Percentiles rank a stretch among this genome's conserved stretches.
These are phyloP conservation scores for Epinephelus fuscoguttatus DNA, from an alignment of 2,113 vertebrate genomes.

Conservation along the genomic window DNA sequence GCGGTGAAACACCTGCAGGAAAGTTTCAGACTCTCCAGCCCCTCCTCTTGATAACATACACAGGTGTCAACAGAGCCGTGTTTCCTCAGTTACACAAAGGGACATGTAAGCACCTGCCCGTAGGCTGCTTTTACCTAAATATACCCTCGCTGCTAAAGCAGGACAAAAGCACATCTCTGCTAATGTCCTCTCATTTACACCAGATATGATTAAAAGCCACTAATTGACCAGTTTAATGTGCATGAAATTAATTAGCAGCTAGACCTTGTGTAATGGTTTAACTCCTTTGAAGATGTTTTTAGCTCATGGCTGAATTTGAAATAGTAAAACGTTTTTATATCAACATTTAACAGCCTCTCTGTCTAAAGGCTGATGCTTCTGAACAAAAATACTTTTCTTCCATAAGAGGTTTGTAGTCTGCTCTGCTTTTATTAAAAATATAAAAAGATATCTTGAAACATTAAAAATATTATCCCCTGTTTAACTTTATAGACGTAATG, in stretches of 20 bases:
- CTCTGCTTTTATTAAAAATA: neutral
- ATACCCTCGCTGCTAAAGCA: neutral
- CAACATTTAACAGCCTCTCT: neutral
- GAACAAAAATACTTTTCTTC: neutral
- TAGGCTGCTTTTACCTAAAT: slow-evolving; percentile 33
- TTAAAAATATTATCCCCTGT: neutral
- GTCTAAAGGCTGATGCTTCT: neutral
- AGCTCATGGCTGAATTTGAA: neutral
- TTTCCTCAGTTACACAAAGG: slow-evolving; percentile 41
- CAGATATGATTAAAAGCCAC: slow-evolving; percentile 45
- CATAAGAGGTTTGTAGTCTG: neutral
- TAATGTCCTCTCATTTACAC: slow-evolving; percentile 50
- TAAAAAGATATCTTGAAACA: slow-evolving; percentile 16
- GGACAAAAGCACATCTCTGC: slow-evolving; percentile 28
- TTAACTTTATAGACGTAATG: slow-evolving; percentile 23
- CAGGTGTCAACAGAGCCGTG: slow-evolving; percentile 50
- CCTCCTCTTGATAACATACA: slow-evolving; percentile 49
- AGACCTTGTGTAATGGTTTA: slow-evolving; percentile 27
- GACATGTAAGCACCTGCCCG: slow-evolving; percentile 60
- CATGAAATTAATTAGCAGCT: slow-evolving; percentile 36
- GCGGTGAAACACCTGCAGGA: slow-evolving; percentile 50
- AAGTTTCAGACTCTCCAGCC: slow-evolving; percentile 47
- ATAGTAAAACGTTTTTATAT: neutral
- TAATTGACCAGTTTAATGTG: slow-evolving; percentile 38
- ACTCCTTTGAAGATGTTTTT: slow-evolving; percentile 20